Evolutionary conservation across 2,888 invertebrate genomes (phyloP).

Genomic region (Plusia festucae): DNA sequence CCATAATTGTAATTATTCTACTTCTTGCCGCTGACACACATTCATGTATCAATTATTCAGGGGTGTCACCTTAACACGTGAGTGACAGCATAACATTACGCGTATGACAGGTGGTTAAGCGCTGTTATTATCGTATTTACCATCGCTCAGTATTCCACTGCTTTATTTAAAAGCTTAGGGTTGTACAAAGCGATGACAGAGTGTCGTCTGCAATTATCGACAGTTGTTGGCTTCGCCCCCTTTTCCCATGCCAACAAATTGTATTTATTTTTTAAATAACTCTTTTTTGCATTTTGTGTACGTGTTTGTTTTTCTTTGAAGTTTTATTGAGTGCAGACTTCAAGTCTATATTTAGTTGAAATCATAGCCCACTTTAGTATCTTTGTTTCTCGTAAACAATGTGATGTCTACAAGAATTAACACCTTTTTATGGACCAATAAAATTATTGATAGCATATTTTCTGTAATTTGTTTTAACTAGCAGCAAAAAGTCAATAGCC

Average conservation of each 20-base stretch:
- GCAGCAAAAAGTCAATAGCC: too few relatives aligned
- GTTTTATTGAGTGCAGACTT: neutral
- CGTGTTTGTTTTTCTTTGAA: neutral
- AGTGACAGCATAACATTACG: neutral
- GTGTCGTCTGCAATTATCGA: neutral
- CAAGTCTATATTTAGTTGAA: neutral
- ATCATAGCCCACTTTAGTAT: neutral
- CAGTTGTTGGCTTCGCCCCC: neutral
- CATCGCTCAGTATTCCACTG: neutral
- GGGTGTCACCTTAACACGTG: neutral
- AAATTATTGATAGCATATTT: too few relatives aligned
- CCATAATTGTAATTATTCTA: neutral
- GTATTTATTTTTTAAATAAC: neutral
- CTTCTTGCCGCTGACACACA: neutral
- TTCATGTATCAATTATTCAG: neutral
- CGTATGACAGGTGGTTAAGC: conserved; percentile 3
- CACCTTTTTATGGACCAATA: too few relatives aligned
- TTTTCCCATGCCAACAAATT: neutral
- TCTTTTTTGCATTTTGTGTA: neutral
- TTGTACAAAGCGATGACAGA: neutral
- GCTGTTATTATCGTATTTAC: neutral
- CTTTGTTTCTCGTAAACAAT: neutral
- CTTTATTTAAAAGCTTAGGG: neutral
- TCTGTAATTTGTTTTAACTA: too few relatives aligned
- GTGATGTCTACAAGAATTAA: too few relatives aligned